Percentiles rank a stretch among this genome's conserved stretches.
These are phyloP conservation scores for Parasteatoda lunata DNA, from an alignment of 2,888 invertebrate species.

Conservation along the genomic window DNA sequence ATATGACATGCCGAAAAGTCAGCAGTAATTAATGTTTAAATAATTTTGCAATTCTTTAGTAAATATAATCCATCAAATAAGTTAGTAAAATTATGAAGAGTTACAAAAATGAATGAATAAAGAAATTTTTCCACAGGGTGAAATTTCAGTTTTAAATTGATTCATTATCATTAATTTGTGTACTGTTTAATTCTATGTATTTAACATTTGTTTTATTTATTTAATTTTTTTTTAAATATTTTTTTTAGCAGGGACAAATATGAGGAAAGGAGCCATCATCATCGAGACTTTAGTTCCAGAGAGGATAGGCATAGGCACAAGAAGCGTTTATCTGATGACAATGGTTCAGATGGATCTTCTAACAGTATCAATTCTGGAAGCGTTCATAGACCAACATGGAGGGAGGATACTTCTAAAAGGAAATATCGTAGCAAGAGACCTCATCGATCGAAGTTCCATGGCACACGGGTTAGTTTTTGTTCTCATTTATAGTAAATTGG, in stretches of 20 bases:
- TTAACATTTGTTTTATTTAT: background rate
- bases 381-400: slow-evolving; percentile 51
- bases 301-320: slow-evolving; percentile 15
- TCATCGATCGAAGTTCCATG: slow-evolving; percentile 57
- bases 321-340: slow-evolving; percentile 10
- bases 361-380: slow-evolving; percentile 51
- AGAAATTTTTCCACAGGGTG: background rate
- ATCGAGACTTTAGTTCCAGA: slow-evolving; percentile 18
- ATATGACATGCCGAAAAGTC: no score
- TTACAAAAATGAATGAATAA: background rate
- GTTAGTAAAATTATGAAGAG: background rate
- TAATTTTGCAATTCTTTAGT: no score
- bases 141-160: background rate
- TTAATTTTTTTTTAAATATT: background rate
- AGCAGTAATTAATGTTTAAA: no score
- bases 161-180: background rate
- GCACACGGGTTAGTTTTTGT: slow-evolving; percentile 51
- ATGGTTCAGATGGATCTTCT: slow-evolving; percentile 46
- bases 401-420: slow-evolving; percentile 57
- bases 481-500: background rate
- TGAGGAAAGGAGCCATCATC: slow-evolving; percentile 32
- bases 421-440: slow-evolving; percentile 64
- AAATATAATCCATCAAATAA: background rate
- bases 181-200: background rate
- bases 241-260: slow-evolving; percentile 36